phyloP scores from a whole-genome alignment of 2,888 invertebrate species.

The Antitype chi region DNA sequence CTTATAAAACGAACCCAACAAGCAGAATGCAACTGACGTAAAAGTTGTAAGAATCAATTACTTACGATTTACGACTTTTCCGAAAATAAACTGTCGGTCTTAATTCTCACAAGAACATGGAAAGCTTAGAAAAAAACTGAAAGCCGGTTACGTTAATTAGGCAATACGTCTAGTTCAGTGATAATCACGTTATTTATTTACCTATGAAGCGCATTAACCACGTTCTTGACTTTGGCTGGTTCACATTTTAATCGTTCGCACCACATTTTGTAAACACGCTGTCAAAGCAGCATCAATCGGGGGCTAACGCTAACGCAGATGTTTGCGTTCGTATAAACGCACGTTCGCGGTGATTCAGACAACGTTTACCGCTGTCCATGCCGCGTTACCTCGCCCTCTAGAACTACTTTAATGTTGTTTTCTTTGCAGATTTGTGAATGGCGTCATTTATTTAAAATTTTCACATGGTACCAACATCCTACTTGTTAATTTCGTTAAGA shows the following conservation, averaged over 20 bases:
- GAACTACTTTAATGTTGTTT: constrained; percentile 73
- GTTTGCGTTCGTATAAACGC: constrained; percentile 75
- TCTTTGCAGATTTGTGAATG: constrained; percentile 19
- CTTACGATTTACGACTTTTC: constrained; percentile 33
- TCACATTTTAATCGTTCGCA: constrained; percentile 71
- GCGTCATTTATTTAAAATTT: constrained; percentile 30
- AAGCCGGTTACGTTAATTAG: constrained; percentile 11
- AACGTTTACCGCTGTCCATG: constrained; percentile 52
- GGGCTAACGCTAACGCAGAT: constrained; percentile 69
- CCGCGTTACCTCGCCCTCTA: constrained; percentile 62
- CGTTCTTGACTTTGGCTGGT: constrained; percentile 66
- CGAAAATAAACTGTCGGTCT: constrained; percentile 14
- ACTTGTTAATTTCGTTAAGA: constrained; percentile 7
- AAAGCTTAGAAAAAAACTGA: constrained; percentile 11
- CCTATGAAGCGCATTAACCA: constrained; percentile 34
- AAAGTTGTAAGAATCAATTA: constrained; percentile 41
- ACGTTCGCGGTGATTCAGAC: constrained; percentile 75
- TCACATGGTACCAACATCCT: not conserved
- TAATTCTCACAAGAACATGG: constrained; percentile 25
- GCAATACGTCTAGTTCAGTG: constrained; percentile 23
- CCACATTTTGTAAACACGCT: constrained; percentile 78
- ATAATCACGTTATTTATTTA: constrained; percentile 49
- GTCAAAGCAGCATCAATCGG: constrained; percentile 81
- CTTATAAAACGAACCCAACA: not conserved
- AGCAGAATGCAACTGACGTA: constrained; percentile 8